Percentiles rank a stretch among this genome's conserved stretches.
These are phyloP conservation scores for Varanus salvator DNA, from an alignment of 2,113 vertebrate genomes.

Conservation along the genomic window DNA sequence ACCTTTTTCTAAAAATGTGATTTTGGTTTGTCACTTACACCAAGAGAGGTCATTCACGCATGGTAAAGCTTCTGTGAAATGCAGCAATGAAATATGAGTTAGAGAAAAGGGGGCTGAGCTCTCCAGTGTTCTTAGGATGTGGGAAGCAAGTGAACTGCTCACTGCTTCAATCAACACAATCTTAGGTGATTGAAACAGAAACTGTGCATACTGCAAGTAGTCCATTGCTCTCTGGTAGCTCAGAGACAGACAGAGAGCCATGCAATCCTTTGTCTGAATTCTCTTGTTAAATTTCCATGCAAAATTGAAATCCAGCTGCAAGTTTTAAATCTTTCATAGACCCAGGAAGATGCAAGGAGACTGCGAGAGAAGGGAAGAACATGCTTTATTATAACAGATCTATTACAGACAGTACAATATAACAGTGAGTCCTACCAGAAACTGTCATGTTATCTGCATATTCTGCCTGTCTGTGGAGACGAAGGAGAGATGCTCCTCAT, in stretches of 20 bases:
- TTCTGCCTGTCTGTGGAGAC: background rate
- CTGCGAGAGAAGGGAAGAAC: background rate
- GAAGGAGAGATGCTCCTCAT: background rate
- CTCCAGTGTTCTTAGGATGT: conserved; percentile 54
- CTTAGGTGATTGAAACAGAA: conserved; percentile 41
- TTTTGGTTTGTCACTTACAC: conserved; percentile 69
- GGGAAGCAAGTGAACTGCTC: conserved; percentile 61
- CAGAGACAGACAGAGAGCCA: fast-evolving
- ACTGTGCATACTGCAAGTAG: conserved; percentile 13
- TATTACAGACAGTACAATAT: background rate
- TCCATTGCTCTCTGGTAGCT: conserved; percentile 31
- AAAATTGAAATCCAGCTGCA: conserved; percentile 8
- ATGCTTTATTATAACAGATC: background rate
- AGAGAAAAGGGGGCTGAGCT: conserved; percentile 32
- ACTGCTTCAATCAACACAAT: conserved; percentile 46
- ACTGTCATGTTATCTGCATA: background rate
- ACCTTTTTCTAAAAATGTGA: conserved; percentile 69
- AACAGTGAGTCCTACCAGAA: background rate
- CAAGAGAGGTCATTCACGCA: conserved; percentile 65
- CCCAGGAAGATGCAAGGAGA: background rate
- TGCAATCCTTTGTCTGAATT: conserved; percentile 28
- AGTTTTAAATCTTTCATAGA: conserved; percentile 52
- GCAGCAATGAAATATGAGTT: conserved; percentile 61
- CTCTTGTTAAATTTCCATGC: conserved; percentile 28
- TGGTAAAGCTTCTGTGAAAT: conserved; percentile 68